These are phyloP conservation scores for Perithous albicinctus DNA, from an alignment of 2,888 invertebrate genomes.

Conservation along the genomic window DNA sequence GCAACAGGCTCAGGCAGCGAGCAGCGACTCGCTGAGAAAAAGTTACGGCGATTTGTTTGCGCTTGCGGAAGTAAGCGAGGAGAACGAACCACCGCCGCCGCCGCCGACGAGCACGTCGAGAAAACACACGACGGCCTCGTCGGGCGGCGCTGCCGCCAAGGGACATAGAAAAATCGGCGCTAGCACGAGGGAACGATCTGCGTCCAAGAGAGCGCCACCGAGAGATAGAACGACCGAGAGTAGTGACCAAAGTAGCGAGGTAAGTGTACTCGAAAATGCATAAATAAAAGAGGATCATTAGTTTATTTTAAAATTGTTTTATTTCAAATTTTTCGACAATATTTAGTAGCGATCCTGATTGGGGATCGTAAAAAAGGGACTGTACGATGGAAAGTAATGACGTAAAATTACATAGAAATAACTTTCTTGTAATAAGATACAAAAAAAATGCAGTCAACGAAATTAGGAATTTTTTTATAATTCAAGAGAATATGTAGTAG, in stretches of 20 bases:
- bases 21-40: conserved; percentile 95
- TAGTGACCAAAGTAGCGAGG: conserved; percentile 93
- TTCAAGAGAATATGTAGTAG: too few relatives aligned
- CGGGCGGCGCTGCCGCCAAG: conserved; percentile 73
- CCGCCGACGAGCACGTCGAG: conserved; percentile 86
- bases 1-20: conserved; percentile 94
- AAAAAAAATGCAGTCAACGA: too few relatives aligned
- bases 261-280: conserved; percentile 80
- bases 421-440: too few relatives aligned
- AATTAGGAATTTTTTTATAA: too few relatives aligned
- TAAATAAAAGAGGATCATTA: neutral
- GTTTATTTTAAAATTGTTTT: neutral
- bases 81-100: conserved; percentile 88
- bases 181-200: conserved; percentile 80
- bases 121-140: conserved; percentile 78
- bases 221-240: conserved; percentile 84
- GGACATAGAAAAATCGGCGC: conserved; percentile 79
- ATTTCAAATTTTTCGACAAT: too few relatives aligned
- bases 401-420: too few relatives aligned
- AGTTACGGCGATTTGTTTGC: conserved; percentile 96
- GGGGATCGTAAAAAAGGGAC: too few relatives aligned
- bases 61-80: conserved; percentile 91
- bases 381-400: too few relatives aligned
- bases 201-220: conserved; percentile 79
- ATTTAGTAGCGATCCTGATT: too few relatives aligned